Evolutionary conservation across 2,797 vertebrate species (phyloP), one percentile per base, ranked within the genome.

Genomic region (Gymnothorax reevesii): DNA sequence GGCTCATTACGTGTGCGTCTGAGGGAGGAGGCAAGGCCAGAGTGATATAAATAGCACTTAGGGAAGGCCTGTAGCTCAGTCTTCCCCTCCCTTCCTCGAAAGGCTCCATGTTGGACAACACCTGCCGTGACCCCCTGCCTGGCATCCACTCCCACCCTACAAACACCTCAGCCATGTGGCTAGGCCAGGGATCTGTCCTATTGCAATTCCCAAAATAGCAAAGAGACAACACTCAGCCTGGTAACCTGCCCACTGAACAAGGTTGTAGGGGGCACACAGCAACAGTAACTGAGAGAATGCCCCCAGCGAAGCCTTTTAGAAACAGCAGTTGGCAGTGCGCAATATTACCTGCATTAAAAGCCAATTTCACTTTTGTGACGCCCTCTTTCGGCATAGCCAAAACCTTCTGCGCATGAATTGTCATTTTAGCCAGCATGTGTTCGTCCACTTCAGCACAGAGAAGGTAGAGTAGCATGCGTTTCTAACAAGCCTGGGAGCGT

Each of bases 1-100:
- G 93, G 92, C 95, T 92, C 91, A 94, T 92, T 93, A 89, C 92
- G 95, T 92, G 92, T 84, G 89, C 83, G 87, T 89, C 82, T 86
- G 22, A 64, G 91, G 92, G 89, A 85, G 71, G 71, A 80, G 87
- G 59, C 79, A 88, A 64, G 62, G 62, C 20, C 62, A 5, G 0
- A 12, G 93, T 90, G 94, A 93, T 96, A 98, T 97, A 98, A 98
- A 99, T 98, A 99, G 97, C 97, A 88, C 89, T 89, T 88, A 90
- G 20, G 79, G 83, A 84, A 75, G 69, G 69, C 88, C n/a, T n/a
- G n/a, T 86, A 86, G 79, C 33, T 92, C 94, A 95, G 94, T 93
- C 82, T 93, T 92, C 92, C 92, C 91, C 93, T 12, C 82, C 57
- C 92, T 15, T 22, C 94, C 93, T 96, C 93, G 94, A 93, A 95